These are phyloP conservation scores for Ginglymostoma cirratum DNA, from an alignment of 2,113 vertebrate species.

Conservation along the genomic window DNA sequence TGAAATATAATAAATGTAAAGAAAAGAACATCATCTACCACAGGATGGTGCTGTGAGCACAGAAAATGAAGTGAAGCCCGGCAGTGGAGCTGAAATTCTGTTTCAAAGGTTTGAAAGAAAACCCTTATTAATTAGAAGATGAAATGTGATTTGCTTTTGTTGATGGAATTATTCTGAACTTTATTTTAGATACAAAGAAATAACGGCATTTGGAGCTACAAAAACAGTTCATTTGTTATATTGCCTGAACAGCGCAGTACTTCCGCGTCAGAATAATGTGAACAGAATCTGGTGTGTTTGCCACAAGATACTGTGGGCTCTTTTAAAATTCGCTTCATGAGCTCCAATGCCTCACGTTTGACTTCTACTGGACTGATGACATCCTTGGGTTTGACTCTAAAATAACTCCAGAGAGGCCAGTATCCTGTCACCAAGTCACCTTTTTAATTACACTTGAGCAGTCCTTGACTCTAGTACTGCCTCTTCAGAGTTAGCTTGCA, in stretches of 20 bases:
- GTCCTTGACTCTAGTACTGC: too few species aligned
- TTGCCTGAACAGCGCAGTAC: neutral
- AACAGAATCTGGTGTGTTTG: neutral
- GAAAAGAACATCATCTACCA: neutral
- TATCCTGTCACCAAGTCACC: too few species aligned
- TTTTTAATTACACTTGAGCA: too few species aligned
- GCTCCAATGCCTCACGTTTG: neutral
- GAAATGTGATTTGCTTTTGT: neutral
- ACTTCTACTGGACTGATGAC: neutral
- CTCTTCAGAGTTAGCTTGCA: too few species aligned
- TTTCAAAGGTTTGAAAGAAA: neutral
- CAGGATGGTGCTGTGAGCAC: neutral
- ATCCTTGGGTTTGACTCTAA: neutral
- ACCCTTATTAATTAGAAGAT: neutral
- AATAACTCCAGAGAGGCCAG: neutral
- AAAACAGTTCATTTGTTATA: neutral
- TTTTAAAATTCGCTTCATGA: neutral
- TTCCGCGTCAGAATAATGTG: neutral
- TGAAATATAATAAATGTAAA: neutral
- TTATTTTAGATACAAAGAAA: neutral
- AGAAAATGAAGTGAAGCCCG: neutral
- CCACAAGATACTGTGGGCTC: neutral
- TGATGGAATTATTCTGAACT: neutral
- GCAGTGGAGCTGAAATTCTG: neutral
- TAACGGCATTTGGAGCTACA: neutral